A percentile compares a stretch with the other conserved stretches of the same genome.
phyloP scores from a whole-genome alignment of 2,113 vertebrate species.

The Hylia prasina region DNA sequence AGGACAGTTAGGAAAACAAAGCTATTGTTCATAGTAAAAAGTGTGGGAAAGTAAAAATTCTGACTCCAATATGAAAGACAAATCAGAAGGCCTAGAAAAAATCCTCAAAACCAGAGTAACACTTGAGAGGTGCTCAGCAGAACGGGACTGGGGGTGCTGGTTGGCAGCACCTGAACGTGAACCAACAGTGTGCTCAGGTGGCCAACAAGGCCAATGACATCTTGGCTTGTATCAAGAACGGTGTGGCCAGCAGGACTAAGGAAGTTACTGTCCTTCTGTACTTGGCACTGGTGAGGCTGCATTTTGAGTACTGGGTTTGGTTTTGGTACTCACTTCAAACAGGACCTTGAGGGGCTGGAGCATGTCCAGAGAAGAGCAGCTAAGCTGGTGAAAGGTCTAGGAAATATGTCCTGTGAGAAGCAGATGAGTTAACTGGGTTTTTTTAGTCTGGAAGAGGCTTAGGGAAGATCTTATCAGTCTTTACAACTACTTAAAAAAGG shows the following conservation, averaged over 20 bases:
- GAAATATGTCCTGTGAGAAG: background rate
- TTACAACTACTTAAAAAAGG: background rate
- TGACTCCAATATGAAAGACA: too few species aligned
- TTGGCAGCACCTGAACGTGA: background rate
- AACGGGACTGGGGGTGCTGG: fast-evolving
- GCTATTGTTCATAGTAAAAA: too few species aligned
- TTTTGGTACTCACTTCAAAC: background rate
- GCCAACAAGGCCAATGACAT: background rate
- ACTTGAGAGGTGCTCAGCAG: background rate
- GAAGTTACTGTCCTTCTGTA: background rate
- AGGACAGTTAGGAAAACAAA: too few species aligned
- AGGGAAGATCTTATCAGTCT: background rate
- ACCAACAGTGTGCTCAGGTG: background rate
- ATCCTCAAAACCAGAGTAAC: too few species aligned
- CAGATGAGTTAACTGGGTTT: background rate
- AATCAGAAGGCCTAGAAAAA: too few species aligned
- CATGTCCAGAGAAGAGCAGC: background rate
- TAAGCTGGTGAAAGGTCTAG: background rate
- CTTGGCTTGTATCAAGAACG: background rate
- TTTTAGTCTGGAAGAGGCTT: background rate
- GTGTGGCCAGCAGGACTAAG: background rate
- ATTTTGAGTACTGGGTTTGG: background rate
- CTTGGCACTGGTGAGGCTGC: fast-evolving
- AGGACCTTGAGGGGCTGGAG: background rate
- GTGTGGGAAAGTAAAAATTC: too few species aligned